Conservation (phyloP, 2,797 vertebrate genomes). For the Loris lydekkerianus region DNA sequence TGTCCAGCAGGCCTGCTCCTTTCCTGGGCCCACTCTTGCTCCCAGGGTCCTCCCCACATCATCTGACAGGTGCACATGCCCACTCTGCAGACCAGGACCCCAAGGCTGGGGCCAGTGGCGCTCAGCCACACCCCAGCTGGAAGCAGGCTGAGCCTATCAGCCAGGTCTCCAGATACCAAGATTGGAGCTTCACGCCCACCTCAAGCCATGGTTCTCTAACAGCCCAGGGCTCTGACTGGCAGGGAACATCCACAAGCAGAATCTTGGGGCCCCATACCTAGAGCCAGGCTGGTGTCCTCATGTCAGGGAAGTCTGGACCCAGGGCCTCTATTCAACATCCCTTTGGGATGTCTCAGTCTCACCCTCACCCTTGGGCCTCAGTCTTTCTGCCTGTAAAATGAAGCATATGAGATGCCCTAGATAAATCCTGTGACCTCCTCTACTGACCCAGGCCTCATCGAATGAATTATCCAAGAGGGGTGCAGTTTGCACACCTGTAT, state of each 20-base stretch:
- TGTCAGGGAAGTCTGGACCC: neutral
- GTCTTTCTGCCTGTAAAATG: neutral
- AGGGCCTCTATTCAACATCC: neutral
- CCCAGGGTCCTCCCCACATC: neutral
- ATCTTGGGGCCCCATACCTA: fast-evolving
- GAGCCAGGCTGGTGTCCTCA: no score
- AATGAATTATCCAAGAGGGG: neutral
- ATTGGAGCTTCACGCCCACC: no score
- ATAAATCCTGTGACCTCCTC: neutral
- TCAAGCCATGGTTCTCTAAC: neutral
- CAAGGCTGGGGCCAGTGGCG: neutral
- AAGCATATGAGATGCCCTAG: neutral
- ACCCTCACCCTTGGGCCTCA: neutral
- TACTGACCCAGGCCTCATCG: neutral
- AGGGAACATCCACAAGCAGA: neutral
- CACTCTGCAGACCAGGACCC: neutral
- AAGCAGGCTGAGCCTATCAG: fast-evolving
- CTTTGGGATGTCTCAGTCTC: neutral
- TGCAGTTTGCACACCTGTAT: no score
- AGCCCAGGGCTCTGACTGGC: neutral
- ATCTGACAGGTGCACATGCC: neutral
- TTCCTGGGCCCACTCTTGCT: neutral
- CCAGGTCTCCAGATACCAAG: neutral
- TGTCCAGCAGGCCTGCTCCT: neutral
- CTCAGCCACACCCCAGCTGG: neutral